These are phyloP conservation scores for Cheilosia vernalis DNA, from an alignment of 2,888 invertebrate species.

Conservation along the genomic window DNA sequence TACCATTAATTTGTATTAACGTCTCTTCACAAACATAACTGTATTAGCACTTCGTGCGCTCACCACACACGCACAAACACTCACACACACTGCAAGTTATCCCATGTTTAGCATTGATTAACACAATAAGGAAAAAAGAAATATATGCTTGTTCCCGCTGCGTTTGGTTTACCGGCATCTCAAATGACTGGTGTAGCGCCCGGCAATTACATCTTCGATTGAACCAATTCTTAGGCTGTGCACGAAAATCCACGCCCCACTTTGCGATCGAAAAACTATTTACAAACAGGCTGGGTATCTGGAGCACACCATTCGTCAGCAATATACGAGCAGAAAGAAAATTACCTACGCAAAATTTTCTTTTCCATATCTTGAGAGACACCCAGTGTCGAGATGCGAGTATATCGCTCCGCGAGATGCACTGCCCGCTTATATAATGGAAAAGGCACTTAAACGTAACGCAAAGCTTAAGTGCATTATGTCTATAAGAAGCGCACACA, in stretches of 20 bases:
- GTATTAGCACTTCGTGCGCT: slow-evolving; percentile 17
- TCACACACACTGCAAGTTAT: slow-evolving; percentile 18
- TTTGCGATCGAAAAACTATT: slow-evolving; percentile 57
- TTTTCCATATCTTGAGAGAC: background rate
- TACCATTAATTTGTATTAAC: slow-evolving; percentile 18
- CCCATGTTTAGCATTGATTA: slow-evolving; percentile 69
- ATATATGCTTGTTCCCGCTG: slow-evolving; percentile 1
- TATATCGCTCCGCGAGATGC: slow-evolving; percentile 19
- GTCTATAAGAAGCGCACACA: slow-evolving; percentile 24
- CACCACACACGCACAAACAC: background rate
- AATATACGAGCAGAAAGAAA: slow-evolving; percentile 55
- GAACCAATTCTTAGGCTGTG: slow-evolving; percentile 42
- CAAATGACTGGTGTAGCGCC: slow-evolving; percentile 14
- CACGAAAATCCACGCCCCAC: slow-evolving; percentile 66
- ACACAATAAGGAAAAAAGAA: slow-evolving; percentile 18
- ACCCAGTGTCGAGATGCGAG: no score
- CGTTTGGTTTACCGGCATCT: slow-evolving; percentile 46
- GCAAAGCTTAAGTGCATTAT: slow-evolving; percentile 34
- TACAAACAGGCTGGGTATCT: slow-evolving; percentile 45
- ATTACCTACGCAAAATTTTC: slow-evolving; percentile 62
- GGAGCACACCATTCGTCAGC: slow-evolving; percentile 67
- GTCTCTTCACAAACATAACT: slow-evolving; percentile 43
- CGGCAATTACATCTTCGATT: slow-evolving; percentile 31
- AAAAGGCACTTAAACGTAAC: slow-evolving; percentile 54
- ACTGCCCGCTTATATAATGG: slow-evolving; percentile 61